phyloP scores from a whole-genome alignment of 2,113 vertebrate genomes.

The Leuciscus idus region DNA sequence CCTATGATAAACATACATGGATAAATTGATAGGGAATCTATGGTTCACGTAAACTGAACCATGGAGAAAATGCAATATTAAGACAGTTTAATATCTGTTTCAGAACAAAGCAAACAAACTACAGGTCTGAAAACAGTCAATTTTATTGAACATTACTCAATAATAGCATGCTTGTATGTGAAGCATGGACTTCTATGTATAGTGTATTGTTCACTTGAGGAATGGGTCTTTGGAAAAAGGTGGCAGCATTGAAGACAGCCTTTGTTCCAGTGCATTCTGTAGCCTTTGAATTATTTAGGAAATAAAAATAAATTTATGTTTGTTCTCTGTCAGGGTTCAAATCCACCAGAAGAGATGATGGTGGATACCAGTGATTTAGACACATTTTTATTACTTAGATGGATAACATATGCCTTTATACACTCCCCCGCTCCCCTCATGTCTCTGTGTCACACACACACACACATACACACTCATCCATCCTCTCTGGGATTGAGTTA shows the following conservation, averaged over 20 bases:
- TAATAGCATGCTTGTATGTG: not conserved
- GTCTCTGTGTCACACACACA: conserved; percentile 67
- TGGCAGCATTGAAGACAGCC: not conserved
- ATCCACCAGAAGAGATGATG: conserved; percentile 86
- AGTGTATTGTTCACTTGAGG: conserved; percentile 48
- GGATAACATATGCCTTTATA: conserved; percentile 43
- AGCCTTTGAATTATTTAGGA: conserved; percentile 87
- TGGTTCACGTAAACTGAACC: not conserved
- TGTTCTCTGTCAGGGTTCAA: conserved; percentile 92
- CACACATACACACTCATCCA: conserved; percentile 3
- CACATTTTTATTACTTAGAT: conserved; percentile 52
- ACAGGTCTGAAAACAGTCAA: not conserved
- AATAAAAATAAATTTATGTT: conserved; percentile 94
- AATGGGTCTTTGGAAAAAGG: conserved; percentile 19
- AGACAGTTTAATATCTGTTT: not conserved
- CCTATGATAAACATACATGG: not conserved
- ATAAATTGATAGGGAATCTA: not conserved
- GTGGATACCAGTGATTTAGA: conserved; percentile 92
- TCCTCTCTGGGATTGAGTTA: conserved; percentile 90
- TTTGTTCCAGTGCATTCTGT: conserved; percentile 43
- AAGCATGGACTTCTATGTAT: not conserved
- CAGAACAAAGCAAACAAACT: not conserved
- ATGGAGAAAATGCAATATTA: not conserved
- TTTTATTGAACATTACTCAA: not conserved
- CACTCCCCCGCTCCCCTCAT: conserved; percentile 21